Percentiles rank a stretch among this genome's conserved stretches.
These are phyloP conservation scores for Eupsittula cactorum DNA, from an alignment of 2,113 vertebrate species.

Conservation along the genomic window DNA sequence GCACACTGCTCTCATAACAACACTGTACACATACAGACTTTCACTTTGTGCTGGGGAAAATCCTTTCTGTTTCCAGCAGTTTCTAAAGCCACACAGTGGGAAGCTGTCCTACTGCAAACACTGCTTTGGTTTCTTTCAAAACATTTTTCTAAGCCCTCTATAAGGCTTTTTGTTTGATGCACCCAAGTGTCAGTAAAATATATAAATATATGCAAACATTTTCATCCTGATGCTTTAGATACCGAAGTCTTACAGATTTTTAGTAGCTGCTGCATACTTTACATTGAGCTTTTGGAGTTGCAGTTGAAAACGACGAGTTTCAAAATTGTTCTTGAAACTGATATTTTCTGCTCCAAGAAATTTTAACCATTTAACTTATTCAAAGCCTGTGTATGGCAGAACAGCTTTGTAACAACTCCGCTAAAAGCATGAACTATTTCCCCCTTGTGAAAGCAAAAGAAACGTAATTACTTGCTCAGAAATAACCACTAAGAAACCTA, in stretches of 20 bases:
- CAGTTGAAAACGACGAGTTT: not conserved
- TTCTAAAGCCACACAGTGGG: not conserved
- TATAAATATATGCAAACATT: not conserved
- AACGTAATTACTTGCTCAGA: not conserved
- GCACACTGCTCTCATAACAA: not conserved
- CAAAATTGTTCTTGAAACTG: not conserved
- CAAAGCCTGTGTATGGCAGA: not conserved
- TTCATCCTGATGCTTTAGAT: not conserved
- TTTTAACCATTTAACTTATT: not conserved
- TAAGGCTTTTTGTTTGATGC: not conserved
- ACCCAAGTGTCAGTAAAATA: not conserved
- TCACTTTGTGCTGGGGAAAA: not conserved
- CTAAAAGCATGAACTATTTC: not conserved
- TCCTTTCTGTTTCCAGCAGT: not conserved
- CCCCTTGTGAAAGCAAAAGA: not conserved
- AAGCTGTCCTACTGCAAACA: not conserved
- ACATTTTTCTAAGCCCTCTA: not conserved
- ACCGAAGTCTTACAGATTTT: not conserved
- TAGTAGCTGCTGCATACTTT: not conserved
- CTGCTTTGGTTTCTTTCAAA: not conserved
- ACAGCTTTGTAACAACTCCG: slow-evolving; percentile 22
- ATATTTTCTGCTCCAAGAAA: not conserved
- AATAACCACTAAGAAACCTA: not conserved
- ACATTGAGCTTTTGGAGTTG: not conserved
- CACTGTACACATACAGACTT: too few species aligned